Percentiles rank a stretch among this genome's conserved stretches.
phyloP scores from a whole-genome alignment of 2,113 vertebrate species.

The Platysteira castanea region DNA sequence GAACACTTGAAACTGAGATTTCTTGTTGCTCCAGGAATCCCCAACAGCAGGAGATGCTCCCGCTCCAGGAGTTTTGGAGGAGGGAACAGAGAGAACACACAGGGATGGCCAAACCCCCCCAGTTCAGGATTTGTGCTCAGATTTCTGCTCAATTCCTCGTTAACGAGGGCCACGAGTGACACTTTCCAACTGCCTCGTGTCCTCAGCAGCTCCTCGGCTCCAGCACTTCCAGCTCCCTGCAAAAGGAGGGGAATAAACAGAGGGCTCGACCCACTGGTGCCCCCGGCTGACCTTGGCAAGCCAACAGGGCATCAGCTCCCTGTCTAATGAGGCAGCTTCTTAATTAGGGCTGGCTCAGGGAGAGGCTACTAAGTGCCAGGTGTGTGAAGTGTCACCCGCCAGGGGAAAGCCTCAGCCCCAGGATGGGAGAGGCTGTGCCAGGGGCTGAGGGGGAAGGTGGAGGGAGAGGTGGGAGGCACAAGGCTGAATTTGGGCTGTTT shows the following conservation, averaged over 20 bases:
- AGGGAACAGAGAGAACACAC: background rate
- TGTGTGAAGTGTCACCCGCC: background rate
- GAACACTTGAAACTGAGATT: background rate
- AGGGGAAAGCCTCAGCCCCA: background rate
- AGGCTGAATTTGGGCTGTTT: background rate
- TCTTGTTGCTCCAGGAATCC: background rate
- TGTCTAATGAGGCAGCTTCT: background rate
- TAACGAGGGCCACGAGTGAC: background rate
- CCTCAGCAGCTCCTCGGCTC: background rate
- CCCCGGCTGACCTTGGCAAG: background rate
- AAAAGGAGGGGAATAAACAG: background rate
- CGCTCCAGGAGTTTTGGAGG: background rate
- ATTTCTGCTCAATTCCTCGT: background rate
- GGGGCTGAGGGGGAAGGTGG: background rate
- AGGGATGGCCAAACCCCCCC: background rate
- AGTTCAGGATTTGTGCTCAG: accelerated
- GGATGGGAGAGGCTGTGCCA: background rate
- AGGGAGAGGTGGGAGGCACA: too few species aligned
- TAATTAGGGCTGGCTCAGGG: background rate
- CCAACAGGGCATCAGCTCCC: background rate
- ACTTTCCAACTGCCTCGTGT: background rate
- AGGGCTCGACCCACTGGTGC: background rate
- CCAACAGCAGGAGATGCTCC: background rate
- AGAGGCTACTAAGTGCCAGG: background rate
- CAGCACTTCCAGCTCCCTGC: background rate